A percentile compares a stretch with the other conserved stretches of the same genome.
Conservation (phyloP, 1,140 invertebrate species). For the Bombus fervidus region DNA sequence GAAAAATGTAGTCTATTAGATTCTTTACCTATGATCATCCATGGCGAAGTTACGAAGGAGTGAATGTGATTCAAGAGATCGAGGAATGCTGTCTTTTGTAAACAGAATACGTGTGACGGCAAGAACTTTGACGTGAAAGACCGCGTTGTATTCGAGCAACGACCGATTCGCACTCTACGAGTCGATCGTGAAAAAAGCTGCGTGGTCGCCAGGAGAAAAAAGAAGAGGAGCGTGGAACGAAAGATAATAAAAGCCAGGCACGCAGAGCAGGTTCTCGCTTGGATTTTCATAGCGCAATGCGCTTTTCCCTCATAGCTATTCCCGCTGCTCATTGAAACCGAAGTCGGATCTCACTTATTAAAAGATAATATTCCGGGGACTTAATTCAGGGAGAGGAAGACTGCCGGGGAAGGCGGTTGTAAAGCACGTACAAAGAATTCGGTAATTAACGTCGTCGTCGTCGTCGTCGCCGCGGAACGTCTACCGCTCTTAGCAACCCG, state of each 20-base stretch:
- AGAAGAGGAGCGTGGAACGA: conserved; percentile 7
- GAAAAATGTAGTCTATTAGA: too few species aligned
- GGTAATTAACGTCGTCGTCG: conserved; percentile 66
- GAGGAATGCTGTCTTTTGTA: not conserved
- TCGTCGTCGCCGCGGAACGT: conserved; percentile 10
- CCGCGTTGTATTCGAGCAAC: not conserved
- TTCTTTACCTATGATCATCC: too few species aligned
- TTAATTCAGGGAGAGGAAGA: conserved; percentile 53
- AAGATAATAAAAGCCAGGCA: conserved; percentile 51
- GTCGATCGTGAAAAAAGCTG: not conserved
- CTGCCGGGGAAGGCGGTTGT: conserved; percentile 26
- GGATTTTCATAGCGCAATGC: conserved; percentile 56
- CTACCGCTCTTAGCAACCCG: not conserved
- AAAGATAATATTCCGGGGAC: conserved; percentile 70
- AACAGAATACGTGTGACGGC: not conserved
- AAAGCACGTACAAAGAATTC: conserved; percentile 62
- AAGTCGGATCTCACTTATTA: conserved; percentile 64
- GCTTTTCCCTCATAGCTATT: conserved; percentile 5
- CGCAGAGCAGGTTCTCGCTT: conserved; percentile 37
- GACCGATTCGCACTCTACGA: conserved; percentile 23
- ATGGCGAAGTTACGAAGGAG: not conserved
- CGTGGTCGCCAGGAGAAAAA: not conserved
- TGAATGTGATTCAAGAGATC: not conserved
- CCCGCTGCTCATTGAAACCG: conserved; percentile 48
- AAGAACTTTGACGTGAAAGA: not conserved